These are phyloP conservation scores for Leptodactylus fuscus DNA, from an alignment of 2,113 vertebrate species.

Conservation along the genomic window DNA sequence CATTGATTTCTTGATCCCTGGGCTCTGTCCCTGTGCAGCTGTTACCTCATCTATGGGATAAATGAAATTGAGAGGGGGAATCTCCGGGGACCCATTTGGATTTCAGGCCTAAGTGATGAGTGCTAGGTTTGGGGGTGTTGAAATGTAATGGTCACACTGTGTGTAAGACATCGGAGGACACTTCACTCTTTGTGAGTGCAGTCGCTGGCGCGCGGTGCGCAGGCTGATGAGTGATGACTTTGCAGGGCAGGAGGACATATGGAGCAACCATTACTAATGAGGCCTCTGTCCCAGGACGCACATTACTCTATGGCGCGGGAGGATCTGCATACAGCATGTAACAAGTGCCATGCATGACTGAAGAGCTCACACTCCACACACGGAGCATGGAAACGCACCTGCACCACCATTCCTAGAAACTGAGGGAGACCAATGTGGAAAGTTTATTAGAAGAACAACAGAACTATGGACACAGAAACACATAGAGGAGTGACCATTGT, in stretches of 20 bases:
- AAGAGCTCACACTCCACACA: not conserved
- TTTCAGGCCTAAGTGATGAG: slow-evolving; percentile 6
- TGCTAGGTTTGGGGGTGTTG: slow-evolving; percentile 15
- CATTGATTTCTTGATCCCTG: not conserved
- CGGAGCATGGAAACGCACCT: too few relatives aligned
- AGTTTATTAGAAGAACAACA: too few relatives aligned
- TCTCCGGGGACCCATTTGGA: not conserved
- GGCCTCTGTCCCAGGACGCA: not conserved
- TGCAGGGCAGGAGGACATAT: not conserved
- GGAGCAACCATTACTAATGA: not conserved
- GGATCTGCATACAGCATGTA: not conserved
- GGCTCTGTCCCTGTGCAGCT: not conserved
- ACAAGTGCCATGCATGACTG: not conserved
- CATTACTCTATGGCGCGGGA: not conserved
- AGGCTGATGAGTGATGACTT: not conserved
- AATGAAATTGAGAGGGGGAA: not conserved
- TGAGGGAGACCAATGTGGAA: too few relatives aligned
- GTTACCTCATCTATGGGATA: not conserved
- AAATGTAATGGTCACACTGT: slow-evolving; percentile 21
- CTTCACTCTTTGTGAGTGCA: not conserved
- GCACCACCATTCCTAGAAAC: too few relatives aligned
- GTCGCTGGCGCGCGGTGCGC: not conserved
- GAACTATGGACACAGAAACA: too few relatives aligned
- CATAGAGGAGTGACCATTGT: too few relatives aligned
- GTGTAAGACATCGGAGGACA: not conserved